Percentiles rank a stretch among this genome's conserved stretches.
phyloP scores from a whole-genome alignment of 2,113 vertebrate species.

The Tachycineta bicolor region DNA sequence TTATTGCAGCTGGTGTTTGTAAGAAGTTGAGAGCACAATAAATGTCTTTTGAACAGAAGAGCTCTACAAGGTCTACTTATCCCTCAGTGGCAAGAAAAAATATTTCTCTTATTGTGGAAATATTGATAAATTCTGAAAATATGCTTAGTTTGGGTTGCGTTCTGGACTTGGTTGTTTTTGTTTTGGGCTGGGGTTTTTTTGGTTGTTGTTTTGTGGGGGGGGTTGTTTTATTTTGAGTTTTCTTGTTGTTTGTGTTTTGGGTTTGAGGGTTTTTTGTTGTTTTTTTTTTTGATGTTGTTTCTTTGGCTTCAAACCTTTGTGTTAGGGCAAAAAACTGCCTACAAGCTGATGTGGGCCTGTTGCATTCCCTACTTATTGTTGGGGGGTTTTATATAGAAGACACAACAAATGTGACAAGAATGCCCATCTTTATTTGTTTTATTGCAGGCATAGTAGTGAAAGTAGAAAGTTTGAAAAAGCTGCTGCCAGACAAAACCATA shows the following conservation, averaged over 20 bases:
- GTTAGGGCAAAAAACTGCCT: neutral
- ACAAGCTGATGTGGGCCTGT: neutral
- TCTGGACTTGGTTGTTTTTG: neutral
- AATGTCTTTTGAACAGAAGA: neutral
- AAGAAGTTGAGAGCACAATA: neutral
- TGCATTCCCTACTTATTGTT: neutral
- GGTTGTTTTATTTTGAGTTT: neutral
- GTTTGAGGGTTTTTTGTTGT: neutral
- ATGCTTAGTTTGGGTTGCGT: accelerated
- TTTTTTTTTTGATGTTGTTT: neutral
- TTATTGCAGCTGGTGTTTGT: neutral
- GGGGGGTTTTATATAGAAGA: neutral
- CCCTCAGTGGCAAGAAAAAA: neutral
- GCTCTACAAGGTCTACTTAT: neutral
- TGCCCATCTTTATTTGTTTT: neutral
- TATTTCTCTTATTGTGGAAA: neutral
- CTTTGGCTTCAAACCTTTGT: neutral
- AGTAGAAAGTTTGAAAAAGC: neutral
- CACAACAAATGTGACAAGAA: neutral
- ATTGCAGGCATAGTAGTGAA: neutral
- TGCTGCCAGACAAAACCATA: neutral
- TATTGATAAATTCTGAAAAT: neutral
- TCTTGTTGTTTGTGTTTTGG: too few species aligned
- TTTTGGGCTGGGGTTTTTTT: neutral
- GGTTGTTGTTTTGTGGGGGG: neutral